Evolutionary conservation across 2,113 vertebrate genomes (phyloP), one percentile per base, ranked within the genome.

Genomic region (Cranoglanis bouderius): DNA sequence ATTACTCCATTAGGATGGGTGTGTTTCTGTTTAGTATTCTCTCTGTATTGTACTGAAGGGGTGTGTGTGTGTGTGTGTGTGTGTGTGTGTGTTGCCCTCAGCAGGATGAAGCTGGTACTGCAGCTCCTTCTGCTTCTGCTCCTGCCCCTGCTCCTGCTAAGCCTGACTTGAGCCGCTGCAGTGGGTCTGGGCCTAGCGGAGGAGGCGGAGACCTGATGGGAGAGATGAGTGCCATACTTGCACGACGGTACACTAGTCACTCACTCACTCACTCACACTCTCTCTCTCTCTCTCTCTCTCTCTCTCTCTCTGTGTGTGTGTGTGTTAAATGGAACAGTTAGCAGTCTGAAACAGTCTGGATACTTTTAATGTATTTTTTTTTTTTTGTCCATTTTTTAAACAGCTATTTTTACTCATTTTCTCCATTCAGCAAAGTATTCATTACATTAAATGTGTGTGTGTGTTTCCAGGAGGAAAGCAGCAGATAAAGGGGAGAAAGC

Each of bases 161-260:
- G 94, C 89, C 89, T 12, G 97, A 97, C 70, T 86, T 92, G 38
- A 95, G 89, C 90, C 95, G 97, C 35, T 93, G 78, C 88, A 96
- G 96, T 89, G 94, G 59, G 86, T 92, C 96, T 13, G 90, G 90
- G 88, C 86, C 94, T 2, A 89, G 94, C 18, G 94, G 95, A 87
- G 94, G 95, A 85, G 95, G 96, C 0, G 96, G 95, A 6, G 96
- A 93, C 49, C 93, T 98, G 77, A 98, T 98, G 97, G 96, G 97
- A 53, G 97, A 98, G 91, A 98, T 98, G 97, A 98, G 96, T 1
- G 97, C 97, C 91, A 98, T 97, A 94, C 91, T 98, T 87, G 97
- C 97, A 40, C 93, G 97, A 70, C 96, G 97, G 97, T 98, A 90
- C 92, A 94, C 90, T 21, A 80, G 2, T 80, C 38, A 35, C 35